A percentile compares a stretch with the other conserved stretches of the same genome.
Conservation (phyloP, 1,140 invertebrate genomes). For the Episyrphus balteatus region DNA sequence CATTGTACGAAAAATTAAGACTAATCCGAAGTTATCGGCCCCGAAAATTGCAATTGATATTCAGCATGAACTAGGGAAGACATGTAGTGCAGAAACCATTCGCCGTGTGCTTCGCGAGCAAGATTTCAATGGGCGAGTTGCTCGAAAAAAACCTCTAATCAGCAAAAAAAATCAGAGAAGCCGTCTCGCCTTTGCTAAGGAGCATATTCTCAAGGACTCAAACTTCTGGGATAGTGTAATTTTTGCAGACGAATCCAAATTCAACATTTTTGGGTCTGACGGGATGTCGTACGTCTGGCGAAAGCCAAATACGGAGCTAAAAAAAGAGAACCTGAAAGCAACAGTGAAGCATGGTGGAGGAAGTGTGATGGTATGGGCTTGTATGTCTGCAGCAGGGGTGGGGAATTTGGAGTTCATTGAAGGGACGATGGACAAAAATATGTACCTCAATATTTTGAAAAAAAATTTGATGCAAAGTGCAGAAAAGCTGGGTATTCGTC, state of each 20-base stretch:
- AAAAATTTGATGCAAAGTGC: constrained; percentile 12
- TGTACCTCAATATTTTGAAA: constrained; percentile 13
- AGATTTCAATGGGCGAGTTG: constrained; percentile 1
- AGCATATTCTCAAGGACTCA: background rate
- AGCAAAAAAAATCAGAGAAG: background rate
- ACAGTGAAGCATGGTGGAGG: constrained; percentile 31
- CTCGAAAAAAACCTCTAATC: constrained; percentile 1
- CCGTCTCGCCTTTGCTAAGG: background rate
- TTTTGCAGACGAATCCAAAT: constrained; percentile 2
- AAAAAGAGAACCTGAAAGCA: background rate
- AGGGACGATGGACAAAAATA: constrained; percentile 23
- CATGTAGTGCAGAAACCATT: constrained; percentile 1
- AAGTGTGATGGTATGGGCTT: too few relatives aligned
- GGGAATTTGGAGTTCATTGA: constrained; percentile 24
- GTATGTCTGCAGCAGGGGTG: constrained; percentile 21
- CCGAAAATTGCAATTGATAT: background rate
- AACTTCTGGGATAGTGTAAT: constrained; percentile 1
- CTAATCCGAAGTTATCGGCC: background rate
- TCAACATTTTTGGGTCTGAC: too few relatives aligned
- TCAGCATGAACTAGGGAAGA: background rate
- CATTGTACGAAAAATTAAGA: constrained; percentile 4
- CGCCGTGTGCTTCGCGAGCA: background rate
- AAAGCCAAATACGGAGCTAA: background rate
- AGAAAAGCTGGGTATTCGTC: constrained; percentile 14
- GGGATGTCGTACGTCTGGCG: too few relatives aligned